These are phyloP conservation scores for Platycheirus rosarum DNA, from an alignment of 2,888 invertebrate genomes.

Conservation along the genomic window DNA sequence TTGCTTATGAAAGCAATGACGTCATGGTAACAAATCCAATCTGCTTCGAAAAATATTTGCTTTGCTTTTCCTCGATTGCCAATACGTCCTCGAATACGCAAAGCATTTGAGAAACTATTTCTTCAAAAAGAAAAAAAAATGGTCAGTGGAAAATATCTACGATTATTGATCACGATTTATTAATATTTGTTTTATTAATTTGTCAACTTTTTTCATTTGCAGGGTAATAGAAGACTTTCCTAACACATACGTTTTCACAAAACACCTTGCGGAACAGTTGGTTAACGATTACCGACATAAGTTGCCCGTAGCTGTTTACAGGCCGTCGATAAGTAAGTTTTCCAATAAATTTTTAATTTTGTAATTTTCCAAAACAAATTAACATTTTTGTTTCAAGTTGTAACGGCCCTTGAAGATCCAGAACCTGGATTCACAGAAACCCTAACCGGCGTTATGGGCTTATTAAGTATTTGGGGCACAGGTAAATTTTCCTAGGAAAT, in stretches of 20 bases:
- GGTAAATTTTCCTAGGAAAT: slow-evolving; percentile 56
- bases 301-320: slow-evolving; percentile 89
- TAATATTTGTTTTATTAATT: too few relatives aligned
- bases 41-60: too few relatives aligned
- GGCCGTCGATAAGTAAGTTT: slow-evolving; percentile 92
- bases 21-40: too few relatives aligned
- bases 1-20: too few relatives aligned
- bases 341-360: too few relatives aligned
- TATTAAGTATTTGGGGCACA: slow-evolving; percentile 76
- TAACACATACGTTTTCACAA: slow-evolving; percentile 95
- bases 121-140: too few relatives aligned
- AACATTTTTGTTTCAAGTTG: slow-evolving; percentile 74
- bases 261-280: slow-evolving; percentile 92
- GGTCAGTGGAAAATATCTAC: too few relatives aligned
- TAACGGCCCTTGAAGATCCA: slow-evolving; percentile 77
- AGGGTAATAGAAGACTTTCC: slow-evolving; percentile 83
- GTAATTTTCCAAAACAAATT: too few relatives aligned
- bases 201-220: background rate
- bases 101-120: too few relatives aligned
- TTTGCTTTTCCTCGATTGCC: too few relatives aligned
- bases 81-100: too few relatives aligned
- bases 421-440: slow-evolving; percentile 77
- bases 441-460: slow-evolving; percentile 77
- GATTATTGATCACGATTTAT: too few relatives aligned
- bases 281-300: slow-evolving; percentile 87